A percentile compares a stretch with the other conserved stretches of the same genome.
phyloP scores from a whole-genome alignment of 2,888 invertebrate species.

The Troglohyphantes excavatus region DNA sequence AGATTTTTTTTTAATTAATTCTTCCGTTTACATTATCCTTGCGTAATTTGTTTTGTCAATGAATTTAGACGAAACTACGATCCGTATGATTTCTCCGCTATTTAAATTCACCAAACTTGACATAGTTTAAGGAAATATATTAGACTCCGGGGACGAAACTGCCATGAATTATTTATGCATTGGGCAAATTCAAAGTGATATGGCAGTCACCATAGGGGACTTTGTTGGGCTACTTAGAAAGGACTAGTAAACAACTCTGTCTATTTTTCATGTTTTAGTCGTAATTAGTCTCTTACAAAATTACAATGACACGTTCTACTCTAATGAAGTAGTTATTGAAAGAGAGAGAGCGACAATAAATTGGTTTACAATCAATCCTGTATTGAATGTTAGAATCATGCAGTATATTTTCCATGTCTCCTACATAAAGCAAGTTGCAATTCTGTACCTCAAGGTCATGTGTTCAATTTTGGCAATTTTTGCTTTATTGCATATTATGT shows the following conservation, averaged over 20 bases:
- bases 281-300: slow-evolving; percentile 40
- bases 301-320: slow-evolving; percentile 22
- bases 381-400: too few relatives aligned
- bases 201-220: not conserved
- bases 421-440: too few relatives aligned
- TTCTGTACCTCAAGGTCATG: too few relatives aligned
- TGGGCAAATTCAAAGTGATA: slow-evolving; percentile 19
- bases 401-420: too few relatives aligned
- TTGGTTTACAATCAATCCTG: too few relatives aligned
- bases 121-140: slow-evolving; percentile 44
- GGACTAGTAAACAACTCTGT: slow-evolving; percentile 34
- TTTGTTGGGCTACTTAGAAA: slow-evolving; percentile 26
- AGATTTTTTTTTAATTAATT: too few relatives aligned
- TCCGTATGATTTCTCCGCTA: too few relatives aligned
- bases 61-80: too few relatives aligned
- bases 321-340: slow-evolving; percentile 32
- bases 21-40: too few relatives aligned
- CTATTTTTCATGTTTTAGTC: slow-evolving; percentile 20
- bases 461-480: too few relatives aligned
- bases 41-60: too few relatives aligned
- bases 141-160: slow-evolving; percentile 16
- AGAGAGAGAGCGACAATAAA: not conserved
- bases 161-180: slow-evolving; percentile 53
- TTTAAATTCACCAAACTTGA: slow-evolving; percentile 2
- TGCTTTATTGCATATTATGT: too few relatives aligned